Conservation (phyloP, 2,797 vertebrate genomes). For the Strix occidentalis region DNA sequence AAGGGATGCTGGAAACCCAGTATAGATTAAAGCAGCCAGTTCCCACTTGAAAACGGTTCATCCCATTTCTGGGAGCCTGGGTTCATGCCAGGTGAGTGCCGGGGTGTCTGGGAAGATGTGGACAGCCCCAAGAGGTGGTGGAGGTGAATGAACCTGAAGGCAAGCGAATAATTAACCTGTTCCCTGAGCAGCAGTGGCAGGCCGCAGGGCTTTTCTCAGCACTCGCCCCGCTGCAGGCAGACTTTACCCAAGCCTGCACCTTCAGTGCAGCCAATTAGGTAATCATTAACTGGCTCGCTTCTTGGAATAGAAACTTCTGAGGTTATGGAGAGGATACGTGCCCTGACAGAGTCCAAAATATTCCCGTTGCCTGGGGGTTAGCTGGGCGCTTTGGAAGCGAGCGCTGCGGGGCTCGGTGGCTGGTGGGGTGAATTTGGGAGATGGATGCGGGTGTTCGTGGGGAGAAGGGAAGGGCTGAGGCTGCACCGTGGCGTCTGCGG, state of each 20-base stretch:
- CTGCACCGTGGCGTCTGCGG: rapidly evolving
- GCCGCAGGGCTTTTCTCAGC: not conserved
- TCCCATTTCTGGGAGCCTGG: not conserved
- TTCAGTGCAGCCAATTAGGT: not conserved
- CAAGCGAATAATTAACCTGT: slow-evolving; percentile 41
- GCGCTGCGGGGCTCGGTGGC: rapidly evolving
- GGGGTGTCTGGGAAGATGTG: not conserved
- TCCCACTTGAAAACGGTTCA: not conserved
- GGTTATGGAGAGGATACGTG: not conserved
- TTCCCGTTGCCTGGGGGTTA: not conserved
- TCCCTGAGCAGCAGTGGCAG: not conserved
- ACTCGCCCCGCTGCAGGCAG: not conserved
- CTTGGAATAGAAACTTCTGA: not conserved
- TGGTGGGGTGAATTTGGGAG: not conserved
- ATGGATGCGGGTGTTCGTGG: rapidly evolving
- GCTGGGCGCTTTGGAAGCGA: not conserved
- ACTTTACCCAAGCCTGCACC: slow-evolving; percentile 20
- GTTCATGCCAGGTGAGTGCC: rapidly evolving
- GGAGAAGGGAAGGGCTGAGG: not conserved
- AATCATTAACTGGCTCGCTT: slow-evolving; percentile 43
- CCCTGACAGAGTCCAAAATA: not conserved
- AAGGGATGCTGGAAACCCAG: not conserved
- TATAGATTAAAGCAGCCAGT: not conserved
- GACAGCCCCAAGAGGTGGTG: not conserved
- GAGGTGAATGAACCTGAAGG: not conserved